Evolutionary conservation across 2,888 invertebrate species (phyloP).

Genomic region (Pristionchus exspectatus): DNA sequence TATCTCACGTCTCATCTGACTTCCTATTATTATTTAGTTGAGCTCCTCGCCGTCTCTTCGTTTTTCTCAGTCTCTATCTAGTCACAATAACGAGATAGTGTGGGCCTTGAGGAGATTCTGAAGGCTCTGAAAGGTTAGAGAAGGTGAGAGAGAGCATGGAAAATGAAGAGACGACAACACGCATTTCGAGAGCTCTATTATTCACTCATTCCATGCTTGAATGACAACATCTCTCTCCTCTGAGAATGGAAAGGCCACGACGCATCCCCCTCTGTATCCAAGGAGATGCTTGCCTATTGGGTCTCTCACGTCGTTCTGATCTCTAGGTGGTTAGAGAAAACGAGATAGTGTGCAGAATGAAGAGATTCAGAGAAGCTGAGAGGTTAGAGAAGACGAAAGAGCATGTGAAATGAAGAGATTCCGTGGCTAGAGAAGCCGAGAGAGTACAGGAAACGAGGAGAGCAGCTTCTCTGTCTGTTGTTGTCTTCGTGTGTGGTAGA

Average conservation of each 20-base stretch:
- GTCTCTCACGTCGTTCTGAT: not conserved
- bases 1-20: conserved; percentile 6
- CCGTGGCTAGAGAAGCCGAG: not conserved
- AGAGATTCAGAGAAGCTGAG: not conserved
- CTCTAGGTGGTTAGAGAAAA: not conserved
- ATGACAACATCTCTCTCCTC: not conserved
- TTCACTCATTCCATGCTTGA: not conserved
- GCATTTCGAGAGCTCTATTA: not conserved
- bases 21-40: not conserved
- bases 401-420: not conserved
- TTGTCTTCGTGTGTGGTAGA: not conserved
- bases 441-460: not conserved
- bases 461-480: not conserved
- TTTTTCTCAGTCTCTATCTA: too few species aligned
- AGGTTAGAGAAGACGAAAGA: not conserved
- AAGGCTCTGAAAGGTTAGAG: too few species aligned
- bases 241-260: not conserved
- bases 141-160: too few species aligned
- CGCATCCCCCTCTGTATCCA: not conserved
- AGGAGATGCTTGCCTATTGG: not conserved
- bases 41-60: too few species aligned
- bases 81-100: too few species aligned
- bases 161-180: too few species aligned
- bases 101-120: too few species aligned
- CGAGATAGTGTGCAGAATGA: not conserved